phyloP scores from a whole-genome alignment of 2,113 vertebrate species.

The Pachypanchax playfairii region DNA sequence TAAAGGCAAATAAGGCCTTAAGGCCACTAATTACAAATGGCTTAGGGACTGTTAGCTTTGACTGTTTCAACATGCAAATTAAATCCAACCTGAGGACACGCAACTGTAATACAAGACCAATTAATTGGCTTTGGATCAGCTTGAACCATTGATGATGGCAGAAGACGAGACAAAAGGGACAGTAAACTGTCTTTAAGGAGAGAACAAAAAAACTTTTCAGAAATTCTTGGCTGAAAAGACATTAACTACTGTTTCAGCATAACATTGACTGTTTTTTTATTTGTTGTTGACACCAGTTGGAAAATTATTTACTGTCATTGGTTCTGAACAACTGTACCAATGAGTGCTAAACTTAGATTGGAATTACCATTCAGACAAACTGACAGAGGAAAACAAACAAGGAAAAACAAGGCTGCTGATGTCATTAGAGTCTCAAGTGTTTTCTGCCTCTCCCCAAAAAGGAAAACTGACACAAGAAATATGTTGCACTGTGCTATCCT shows the following conservation, averaged over 20 bases:
- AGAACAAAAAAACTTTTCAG: not conserved
- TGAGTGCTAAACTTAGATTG: not conserved
- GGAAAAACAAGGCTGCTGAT: constrained; percentile 42
- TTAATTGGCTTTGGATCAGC: constrained; percentile 22
- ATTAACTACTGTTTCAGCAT: not conserved
- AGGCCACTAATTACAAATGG: constrained; percentile 46
- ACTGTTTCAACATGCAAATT: constrained; percentile 50
- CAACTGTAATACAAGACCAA: constrained; percentile 12
- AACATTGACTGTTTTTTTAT: not conserved
- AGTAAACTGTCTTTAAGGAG: not conserved
- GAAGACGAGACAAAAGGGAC: not conserved
- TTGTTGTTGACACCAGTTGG: not conserved
- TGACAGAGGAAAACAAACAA: constrained; percentile 8
- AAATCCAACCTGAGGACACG: constrained; percentile 26
- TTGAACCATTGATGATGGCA: not conserved
- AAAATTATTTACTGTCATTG: not conserved
- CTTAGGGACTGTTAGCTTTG: constrained; percentile 21
- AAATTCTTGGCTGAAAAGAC: not conserved
- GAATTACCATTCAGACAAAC: constrained; percentile 7
- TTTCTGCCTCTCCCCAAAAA: constrained; percentile 17
- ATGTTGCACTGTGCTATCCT: constrained; percentile 65
- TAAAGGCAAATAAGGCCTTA: constrained; percentile 42
- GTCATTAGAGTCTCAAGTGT: constrained; percentile 52
- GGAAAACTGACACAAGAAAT: constrained; percentile 61
- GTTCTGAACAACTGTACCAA: constrained; percentile 12